phyloP scores from a whole-genome alignment of 2,888 invertebrate species.

The Lycia hirtaria region DNA sequence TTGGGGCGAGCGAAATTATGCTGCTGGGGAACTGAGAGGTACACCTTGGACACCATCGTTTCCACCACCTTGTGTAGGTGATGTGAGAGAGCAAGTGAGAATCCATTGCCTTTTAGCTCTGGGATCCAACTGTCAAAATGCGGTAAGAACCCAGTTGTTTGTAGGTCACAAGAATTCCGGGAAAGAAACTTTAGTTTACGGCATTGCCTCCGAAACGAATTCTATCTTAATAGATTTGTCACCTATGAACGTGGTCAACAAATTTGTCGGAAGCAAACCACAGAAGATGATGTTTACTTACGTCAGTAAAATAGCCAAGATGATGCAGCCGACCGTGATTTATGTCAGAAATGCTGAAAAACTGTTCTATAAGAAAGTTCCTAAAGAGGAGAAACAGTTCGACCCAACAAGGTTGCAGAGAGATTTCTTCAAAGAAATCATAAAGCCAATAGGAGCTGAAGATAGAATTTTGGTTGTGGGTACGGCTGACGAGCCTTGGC shows the following conservation, averaged over 20 bases:
- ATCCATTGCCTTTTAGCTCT: conserved; percentile 87
- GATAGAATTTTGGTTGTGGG: conserved; percentile 90
- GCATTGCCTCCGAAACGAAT: conserved; percentile 90
- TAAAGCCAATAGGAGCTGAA: conserved; percentile 87
- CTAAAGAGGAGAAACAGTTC: conserved; percentile 85
- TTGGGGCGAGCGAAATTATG: conserved; percentile 89
- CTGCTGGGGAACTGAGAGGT: conserved; percentile 81
- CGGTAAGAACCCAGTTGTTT: conserved; percentile 87
- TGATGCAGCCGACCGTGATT: conserved; percentile 91
- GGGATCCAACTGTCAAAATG: conserved; percentile 70
- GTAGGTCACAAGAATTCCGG: conserved; percentile 89
- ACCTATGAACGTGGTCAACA: conserved; percentile 87
- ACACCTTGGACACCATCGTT: conserved; percentile 72
- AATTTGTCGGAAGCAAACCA: conserved; percentile 89
- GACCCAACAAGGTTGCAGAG: conserved; percentile 90
- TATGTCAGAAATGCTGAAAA: conserved; percentile 88
- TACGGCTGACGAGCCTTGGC: conserved; percentile 88
- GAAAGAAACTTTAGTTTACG: conserved; percentile 89
- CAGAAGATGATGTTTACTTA: conserved; percentile 88
- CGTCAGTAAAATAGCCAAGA: conserved; percentile 87
- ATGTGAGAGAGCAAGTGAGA: conserved; percentile 85
- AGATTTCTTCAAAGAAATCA: conserved; percentile 88
- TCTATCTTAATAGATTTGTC: conserved; percentile 92
- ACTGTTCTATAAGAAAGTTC: conserved; percentile 88
- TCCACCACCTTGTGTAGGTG: conserved; percentile 85